Conservation (phyloP, 2,113 vertebrate genomes). For the Amia ocellicauda region DNA sequence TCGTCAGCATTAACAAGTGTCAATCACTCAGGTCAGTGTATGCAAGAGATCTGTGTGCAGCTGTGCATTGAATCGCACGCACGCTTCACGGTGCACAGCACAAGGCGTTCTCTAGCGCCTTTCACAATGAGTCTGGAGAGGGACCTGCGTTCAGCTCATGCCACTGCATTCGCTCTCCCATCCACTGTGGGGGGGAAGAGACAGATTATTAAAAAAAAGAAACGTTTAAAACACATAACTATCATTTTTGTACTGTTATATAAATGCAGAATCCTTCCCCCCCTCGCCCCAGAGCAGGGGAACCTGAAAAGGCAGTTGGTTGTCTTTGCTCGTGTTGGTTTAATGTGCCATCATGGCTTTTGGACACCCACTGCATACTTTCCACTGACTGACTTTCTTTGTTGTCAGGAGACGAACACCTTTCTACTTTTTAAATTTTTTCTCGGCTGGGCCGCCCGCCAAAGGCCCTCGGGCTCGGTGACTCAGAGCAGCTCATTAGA, state of each 20-base stretch:
- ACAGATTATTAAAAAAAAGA: conserved; percentile 24
- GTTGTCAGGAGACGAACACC: conserved; percentile 25
- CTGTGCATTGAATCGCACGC: no score
- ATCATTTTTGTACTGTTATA: conserved; percentile 23
- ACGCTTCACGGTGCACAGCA: no score
- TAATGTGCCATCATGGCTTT: conserved; percentile 33
- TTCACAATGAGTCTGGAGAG: no score
- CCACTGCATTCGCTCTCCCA: no score
- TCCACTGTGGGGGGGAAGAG: conserved; percentile 28
- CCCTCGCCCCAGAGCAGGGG: conserved; percentile 34
- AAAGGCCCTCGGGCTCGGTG: conserved; percentile 26
- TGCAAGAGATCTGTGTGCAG: no score
- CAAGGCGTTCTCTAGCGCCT: no score
- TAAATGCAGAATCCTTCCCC: conserved; percentile 24
- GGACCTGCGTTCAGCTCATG: no score
- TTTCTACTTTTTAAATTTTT: no score
- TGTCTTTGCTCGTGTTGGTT: conserved; percentile 39
- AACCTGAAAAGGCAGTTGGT: conserved; percentile 44
- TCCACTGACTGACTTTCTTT: conserved; percentile 37
- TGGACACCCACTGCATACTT: conserved; percentile 48
- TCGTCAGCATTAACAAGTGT: no score
- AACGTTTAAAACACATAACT: conserved; percentile 29
- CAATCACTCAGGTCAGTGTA: no score
- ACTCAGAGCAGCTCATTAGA: conserved; percentile 9
- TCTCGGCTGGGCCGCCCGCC: background rate